Conservation (phyloP, 2,888 invertebrate species). For the Acleris laterana region DNA sequence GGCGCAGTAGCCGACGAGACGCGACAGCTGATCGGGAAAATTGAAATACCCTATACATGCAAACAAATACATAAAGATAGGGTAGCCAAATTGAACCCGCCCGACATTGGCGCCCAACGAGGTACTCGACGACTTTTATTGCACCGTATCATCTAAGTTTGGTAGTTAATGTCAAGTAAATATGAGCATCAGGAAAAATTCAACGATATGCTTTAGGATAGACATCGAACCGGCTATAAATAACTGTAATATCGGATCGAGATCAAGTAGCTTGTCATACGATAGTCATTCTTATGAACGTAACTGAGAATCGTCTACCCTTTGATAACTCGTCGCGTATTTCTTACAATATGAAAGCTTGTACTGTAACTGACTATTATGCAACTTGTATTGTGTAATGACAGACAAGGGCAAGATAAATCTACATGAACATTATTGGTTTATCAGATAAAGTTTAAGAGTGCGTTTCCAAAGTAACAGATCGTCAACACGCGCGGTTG, state of each 20-base stretch:
- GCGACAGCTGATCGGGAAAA: constrained; percentile 29
- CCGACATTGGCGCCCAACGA: constrained; percentile 20
- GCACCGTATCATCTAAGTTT: constrained; percentile 20
- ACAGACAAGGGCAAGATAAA: too few relatives aligned
- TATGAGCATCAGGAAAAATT: constrained; percentile 15
- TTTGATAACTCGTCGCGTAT: too few relatives aligned
- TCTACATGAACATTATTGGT: too few relatives aligned
- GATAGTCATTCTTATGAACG: background rate
- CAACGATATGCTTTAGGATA: constrained; percentile 21
- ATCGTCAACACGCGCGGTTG: background rate
- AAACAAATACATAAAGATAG: constrained; percentile 24
- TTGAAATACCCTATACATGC: constrained; percentile 28
- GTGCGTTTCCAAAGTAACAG: background rate
- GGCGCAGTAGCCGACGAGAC: constrained; percentile 34
- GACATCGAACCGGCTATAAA: constrained; percentile 23
- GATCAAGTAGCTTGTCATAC: background rate
- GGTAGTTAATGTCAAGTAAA: constrained; percentile 29
- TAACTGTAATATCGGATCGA: constrained; percentile 22
- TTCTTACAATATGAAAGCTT: too few relatives aligned
- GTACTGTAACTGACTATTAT: too few relatives aligned
- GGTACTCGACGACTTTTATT: constrained; percentile 19
- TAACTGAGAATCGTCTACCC: background rate
- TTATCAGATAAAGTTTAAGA: too few relatives aligned
- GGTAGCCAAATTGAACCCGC: constrained; percentile 7
- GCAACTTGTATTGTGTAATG: too few relatives aligned